Evolutionary conservation across 2,888 invertebrate species (phyloP).

Genomic region (Leucophenga montana): DNA sequence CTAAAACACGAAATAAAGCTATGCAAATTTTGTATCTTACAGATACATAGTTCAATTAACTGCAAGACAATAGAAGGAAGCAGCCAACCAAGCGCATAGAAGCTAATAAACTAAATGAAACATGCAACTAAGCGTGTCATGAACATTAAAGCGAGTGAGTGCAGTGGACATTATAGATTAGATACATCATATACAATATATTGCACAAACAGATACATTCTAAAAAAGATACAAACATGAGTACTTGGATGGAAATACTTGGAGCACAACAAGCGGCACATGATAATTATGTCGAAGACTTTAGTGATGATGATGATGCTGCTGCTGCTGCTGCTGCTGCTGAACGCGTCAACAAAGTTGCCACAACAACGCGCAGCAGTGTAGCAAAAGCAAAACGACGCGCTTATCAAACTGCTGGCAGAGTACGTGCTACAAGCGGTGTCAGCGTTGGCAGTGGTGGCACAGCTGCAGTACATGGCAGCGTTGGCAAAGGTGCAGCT

Average conservation of each 20-base stretch:
- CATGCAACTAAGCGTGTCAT: constrained; percentile 20
- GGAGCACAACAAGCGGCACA: constrained; percentile 35
- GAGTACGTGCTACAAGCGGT: background rate
- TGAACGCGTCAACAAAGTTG: background rate
- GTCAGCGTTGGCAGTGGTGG: constrained; percentile 3
- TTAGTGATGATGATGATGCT: constrained; percentile 35
- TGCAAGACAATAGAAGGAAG: constrained; percentile 31
- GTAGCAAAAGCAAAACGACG: background rate
- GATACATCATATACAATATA: too few relatives aligned
- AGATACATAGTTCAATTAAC: constrained; percentile 49
- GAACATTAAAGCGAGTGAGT: background rate
- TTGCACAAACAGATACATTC: constrained; percentile 34
- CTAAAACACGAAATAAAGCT: background rate
- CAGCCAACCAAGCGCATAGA: background rate
- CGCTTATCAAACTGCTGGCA: background rate
- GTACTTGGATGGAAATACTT: constrained; percentile 39
- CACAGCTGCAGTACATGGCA: constrained; percentile 12
- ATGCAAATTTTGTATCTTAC: constrained; percentile 54
- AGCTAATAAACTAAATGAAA: constrained; percentile 13
- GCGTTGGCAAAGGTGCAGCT: constrained; percentile 38
- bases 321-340: background rate
- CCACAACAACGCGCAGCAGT: constrained; percentile 8
- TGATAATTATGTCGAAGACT: constrained; percentile 6
- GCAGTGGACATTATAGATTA: constrained; percentile 20
- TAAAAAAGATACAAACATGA: constrained; percentile 49